phyloP scores from a whole-genome alignment of 2,888 invertebrate genomes.

The Anticlea derivata region DNA sequence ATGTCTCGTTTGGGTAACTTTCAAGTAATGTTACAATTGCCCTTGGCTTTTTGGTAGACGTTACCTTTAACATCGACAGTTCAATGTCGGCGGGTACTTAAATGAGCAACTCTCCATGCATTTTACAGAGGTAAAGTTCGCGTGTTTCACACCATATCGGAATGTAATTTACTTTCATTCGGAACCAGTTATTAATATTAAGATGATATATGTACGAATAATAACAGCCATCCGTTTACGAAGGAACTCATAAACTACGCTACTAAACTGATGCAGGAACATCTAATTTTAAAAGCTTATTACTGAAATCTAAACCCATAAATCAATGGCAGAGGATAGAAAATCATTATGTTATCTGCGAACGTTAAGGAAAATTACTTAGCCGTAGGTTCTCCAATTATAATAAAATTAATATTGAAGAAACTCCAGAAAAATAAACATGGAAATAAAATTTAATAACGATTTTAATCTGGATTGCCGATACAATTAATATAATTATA shows the following conservation, averaged over 20 bases:
- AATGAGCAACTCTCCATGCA: slow-evolving; percentile 8
- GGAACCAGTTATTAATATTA: slow-evolving; percentile 18
- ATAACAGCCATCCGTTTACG: slow-evolving; percentile 45
- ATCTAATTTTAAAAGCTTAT: slow-evolving; percentile 48
- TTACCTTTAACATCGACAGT: slow-evolving; percentile 1
- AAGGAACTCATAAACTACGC: slow-evolving; percentile 52
- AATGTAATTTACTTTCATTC: slow-evolving; percentile 28
- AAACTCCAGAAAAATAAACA: not conserved
- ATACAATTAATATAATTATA: not conserved
- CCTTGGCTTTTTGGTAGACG: slow-evolving; percentile 3
- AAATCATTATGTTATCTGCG: slow-evolving; percentile 9
- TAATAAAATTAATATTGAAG: not conserved
- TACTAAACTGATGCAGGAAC: slow-evolving; percentile 40
- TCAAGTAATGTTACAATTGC: not conserved
- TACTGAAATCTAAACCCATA: slow-evolving; percentile 30
- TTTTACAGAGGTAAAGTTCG: slow-evolving; percentile 16
- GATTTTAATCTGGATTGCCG: too few relatives aligned
- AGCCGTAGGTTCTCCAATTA: not conserved
- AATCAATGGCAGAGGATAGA: slow-evolving; percentile 23
- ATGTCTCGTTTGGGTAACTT: too few relatives aligned
- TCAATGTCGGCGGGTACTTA: slow-evolving; percentile 21
- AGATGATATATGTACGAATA: slow-evolving; percentile 36
- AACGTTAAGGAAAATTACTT: not conserved
- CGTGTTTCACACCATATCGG: slow-evolving; percentile 22
- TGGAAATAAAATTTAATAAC: not conserved